phyloP scores from a whole-genome alignment of 2,888 invertebrate genomes.

The Nemotelus pantherinus region DNA sequence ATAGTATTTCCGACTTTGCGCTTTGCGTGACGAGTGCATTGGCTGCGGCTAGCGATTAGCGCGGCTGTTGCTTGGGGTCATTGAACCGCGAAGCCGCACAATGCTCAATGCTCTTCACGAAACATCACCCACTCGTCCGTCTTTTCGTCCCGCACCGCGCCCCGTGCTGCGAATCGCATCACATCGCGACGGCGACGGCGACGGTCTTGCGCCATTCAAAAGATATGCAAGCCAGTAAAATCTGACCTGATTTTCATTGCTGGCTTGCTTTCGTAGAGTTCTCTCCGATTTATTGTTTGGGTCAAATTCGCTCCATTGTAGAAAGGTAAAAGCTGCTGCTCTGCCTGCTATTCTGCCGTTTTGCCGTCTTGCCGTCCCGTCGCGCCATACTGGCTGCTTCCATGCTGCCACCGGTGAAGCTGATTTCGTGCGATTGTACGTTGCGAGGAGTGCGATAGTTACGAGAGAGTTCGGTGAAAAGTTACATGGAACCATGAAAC shows the following conservation, averaged over 20 bases:
- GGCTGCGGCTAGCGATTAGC: background rate
- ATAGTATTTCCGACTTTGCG: background rate
- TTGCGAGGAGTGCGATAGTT: background rate
- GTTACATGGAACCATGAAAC: conserved; percentile 6
- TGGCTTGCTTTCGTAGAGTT: conserved; percentile 36
- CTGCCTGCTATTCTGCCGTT: background rate
- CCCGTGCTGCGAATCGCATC: conserved; percentile 8
- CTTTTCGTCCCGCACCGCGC: background rate
- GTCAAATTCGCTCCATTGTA: conserved; percentile 34
- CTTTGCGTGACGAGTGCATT: conserved; percentile 6
- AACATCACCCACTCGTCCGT: conserved; percentile 19
- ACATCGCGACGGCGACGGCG: conserved; percentile 1
- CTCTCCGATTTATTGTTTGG: conserved; percentile 36
- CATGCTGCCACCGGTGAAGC: background rate
- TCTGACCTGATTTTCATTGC: conserved; percentile 39
- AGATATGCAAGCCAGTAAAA: conserved; percentile 35
- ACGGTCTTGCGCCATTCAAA: background rate
- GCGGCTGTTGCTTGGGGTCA: conserved; percentile 6
- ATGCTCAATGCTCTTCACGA: conserved; percentile 34
- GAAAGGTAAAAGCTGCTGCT: conserved; percentile 38
- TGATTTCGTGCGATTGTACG: background rate
- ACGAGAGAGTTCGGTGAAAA: conserved; percentile 32
- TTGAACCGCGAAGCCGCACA: conserved; percentile 35
- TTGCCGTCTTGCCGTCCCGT: background rate
- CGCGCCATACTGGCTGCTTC: too few species aligned